Evolutionary conservation across 2,888 invertebrate species (phyloP), one percentile per base, ranked within the genome.

Genomic region (Cordilura impudica): DNA sequence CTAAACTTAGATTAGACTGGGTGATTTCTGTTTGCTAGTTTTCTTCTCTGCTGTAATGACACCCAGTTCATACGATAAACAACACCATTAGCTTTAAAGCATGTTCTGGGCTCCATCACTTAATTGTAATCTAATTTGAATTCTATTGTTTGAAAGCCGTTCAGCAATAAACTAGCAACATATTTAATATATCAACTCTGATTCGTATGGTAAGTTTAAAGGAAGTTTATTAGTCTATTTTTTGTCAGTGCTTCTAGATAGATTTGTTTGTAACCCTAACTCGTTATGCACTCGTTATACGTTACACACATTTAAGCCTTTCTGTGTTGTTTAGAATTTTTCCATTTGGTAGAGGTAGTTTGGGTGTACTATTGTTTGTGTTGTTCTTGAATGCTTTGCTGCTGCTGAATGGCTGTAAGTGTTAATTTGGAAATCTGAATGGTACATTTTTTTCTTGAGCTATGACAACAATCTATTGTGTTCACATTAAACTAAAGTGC

Each of bases 351-450:
- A 31, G n/a, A 18, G 8, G 69, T 39, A 14, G 21, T 43, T 39
- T 26, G 53, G 23, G 16, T 29, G n/a, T 14, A 26, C 12, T 21
- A 8, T 10, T 31, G 6, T 49, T 49, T 23, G 21, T 21, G 16
- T n/a, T n/a, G n/a, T 43, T 43, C 16, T 21, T 21, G 19, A 7
- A 2, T 14, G 5, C 3, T 6, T 47, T 18, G 51, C 19, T 49
- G n/a, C 14, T 31, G 45, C 29, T 53, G 35, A 39, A 45, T 65
- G 56, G 12, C 54, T 72, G 35, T 18, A 63, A 77, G 67, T 77
- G 71, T 77, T 77, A 71, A 77, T 72, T 77, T 49, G 47, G 35
- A 72, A 77, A 67, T 77, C 61, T 61, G 67, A 54, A 54, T 29
- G 72, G 72, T 61, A 72, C 26, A 29, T 71, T 63, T 71, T 53